Conservation (phyloP, 2,888 invertebrate species). For the Tetramorium bicarinatum region DNA sequence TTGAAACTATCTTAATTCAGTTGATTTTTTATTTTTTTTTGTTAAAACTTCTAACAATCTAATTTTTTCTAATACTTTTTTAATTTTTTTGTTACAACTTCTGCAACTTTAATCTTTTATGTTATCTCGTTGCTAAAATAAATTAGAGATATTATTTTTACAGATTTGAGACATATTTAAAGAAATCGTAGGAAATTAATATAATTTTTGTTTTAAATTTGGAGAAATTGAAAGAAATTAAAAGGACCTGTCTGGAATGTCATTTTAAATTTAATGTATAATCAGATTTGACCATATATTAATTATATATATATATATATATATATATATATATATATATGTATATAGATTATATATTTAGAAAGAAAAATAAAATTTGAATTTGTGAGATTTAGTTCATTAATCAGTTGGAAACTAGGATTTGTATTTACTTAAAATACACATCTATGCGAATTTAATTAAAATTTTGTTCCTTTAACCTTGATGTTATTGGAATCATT, state of each 20-base stretch:
- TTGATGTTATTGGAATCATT: conserved; percentile 26
- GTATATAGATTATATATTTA: background rate
- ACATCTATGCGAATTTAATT: background rate
- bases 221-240: background rate
- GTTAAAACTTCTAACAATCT: background rate
- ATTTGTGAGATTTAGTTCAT: background rate
- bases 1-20: background rate
- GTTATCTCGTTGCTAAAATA: background rate
- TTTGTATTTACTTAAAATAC: background rate
- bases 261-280: background rate
- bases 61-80: background rate
- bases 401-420: background rate
- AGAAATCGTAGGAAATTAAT: background rate
- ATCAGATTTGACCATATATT: conserved; percentile 7
- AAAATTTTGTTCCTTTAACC: conserved; percentile 12
- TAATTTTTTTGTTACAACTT: background rate
- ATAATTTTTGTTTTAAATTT: background rate
- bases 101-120: background rate
- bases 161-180: background rate
- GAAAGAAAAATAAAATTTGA: background rate
- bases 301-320: too few species aligned
- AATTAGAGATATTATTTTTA: background rate
- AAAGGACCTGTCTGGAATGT: background rate
- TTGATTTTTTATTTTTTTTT: background rate
- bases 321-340: too few species aligned